A percentile compares a stretch with the other conserved stretches of the same genome.
These are phyloP conservation scores for Microhierax caerulescens DNA, from an alignment of 2,797 vertebrate species.

Conservation along the genomic window DNA sequence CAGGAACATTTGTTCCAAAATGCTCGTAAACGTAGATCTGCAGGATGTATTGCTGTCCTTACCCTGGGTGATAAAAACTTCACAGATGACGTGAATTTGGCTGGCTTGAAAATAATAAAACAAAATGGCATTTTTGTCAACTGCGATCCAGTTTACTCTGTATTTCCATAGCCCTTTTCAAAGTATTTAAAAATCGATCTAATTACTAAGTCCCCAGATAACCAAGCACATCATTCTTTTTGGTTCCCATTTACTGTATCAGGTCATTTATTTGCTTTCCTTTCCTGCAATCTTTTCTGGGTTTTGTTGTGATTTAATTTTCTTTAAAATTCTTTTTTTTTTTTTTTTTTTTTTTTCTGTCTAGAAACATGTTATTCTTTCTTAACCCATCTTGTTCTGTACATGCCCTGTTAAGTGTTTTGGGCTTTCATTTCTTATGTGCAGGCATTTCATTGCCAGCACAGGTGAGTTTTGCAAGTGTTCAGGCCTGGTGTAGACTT, in stretches of 20 bases:
- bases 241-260: neutral
- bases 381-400: neutral
- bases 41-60: constrained; percentile 35
- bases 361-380: neutral
- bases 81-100: constrained; percentile 22
- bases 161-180: neutral
- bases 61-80: neutral
- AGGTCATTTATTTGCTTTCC: neutral
- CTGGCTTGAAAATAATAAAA: neutral
- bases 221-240: neutral
- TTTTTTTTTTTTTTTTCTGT: neutral
- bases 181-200: neutral
- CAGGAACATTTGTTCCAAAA: constrained; percentile 27
- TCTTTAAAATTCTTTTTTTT: neutral
- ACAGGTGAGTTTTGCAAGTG: neutral
- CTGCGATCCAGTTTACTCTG: neutral
- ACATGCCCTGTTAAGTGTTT: neutral
- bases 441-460: neutral
- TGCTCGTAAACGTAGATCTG: constrained; percentile 26
- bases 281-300: neutral
- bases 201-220: neutral
- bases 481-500: neutral
- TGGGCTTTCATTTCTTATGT: neutral
- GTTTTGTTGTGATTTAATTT: neutral
- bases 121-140: neutral